Evolutionary conservation across 2,113 vertebrate genomes (phyloP), one percentile per base, ranked within the genome.

Genomic region (Callionymus lyra): DNA sequence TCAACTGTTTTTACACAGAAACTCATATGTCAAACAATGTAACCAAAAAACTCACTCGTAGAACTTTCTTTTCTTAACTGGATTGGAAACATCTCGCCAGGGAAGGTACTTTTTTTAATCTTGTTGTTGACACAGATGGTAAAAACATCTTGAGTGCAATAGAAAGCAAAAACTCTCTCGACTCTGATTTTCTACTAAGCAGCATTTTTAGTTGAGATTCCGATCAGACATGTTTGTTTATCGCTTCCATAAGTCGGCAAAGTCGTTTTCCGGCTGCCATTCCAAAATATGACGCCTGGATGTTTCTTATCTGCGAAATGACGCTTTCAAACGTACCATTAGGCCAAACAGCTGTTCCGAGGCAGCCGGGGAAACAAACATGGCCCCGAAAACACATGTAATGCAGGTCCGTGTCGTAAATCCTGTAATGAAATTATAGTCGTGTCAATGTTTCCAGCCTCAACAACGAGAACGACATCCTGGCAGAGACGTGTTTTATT

Each of bases 361-460:
- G n/a, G 38, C 3, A 10, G 56, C 41, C 50, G 1, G 12, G 51
- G 68, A 38, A 49, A 77, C 59, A 66, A 35, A 44, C 54, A 41
- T 8, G 6, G 9, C 34, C 27, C 16, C 44, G 51, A 38, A 75
- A 71, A 48, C 18, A 67, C 65, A 53, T 68, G 53, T 49, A 65
- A 54, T 40, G 52, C 37, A 17, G 4, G 66, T 70, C 72, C 68
- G 69, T 38, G 43, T 43, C 60, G 67, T 77, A 79, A 77, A 70
- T 65, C 31, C 27, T 6, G 35, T 40, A 41, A 53, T 77, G 71
- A 75, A 79, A 69, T 50, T 31, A 57, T 53, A 47, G 56, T 35
- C 33, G 47, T 68, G 72, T 68, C 53, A 72, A 16, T 69, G 66
- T 75, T 81, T 77, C 72, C 68, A 74, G 49, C 39, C 41, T 65